phyloP scores from a whole-genome alignment of 2,888 invertebrate species.

The Barypeithes pellucidus region DNA sequence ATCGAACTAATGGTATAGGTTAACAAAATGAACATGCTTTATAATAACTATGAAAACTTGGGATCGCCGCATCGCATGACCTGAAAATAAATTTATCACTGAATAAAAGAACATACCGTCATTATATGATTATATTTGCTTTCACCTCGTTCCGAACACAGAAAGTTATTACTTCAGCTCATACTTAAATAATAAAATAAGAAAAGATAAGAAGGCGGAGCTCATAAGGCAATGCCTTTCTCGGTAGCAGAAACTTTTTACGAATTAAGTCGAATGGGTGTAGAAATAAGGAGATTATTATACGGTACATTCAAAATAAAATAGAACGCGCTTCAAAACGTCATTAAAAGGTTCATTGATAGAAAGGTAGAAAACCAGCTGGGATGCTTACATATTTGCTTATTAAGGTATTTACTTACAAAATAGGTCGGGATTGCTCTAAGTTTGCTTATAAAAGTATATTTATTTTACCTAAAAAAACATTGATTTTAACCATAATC shows the following conservation, averaged over 20 bases:
- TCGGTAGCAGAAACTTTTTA: constrained; percentile 10
- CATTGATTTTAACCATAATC: no score
- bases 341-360: constrained; percentile 1
- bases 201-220: constrained; percentile 1
- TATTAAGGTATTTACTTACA: not conserved
- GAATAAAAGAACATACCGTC: not conserved
- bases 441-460: not conserved
- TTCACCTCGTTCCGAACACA: not conserved
- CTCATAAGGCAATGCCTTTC: constrained; percentile 13
- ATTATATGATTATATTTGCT: not conserved
- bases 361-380: not conserved
- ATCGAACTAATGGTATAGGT: no score
- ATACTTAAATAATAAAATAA: constrained; percentile 7
- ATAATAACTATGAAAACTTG: not conserved
- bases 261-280: constrained; percentile 11
- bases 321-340: constrained; percentile 4
- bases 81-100: no score
- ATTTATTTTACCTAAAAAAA: no score
- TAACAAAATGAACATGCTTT: no score
- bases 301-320: constrained; percentile 5
- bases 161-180: not conserved
- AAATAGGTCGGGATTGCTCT: not conserved
- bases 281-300: constrained; percentile 11
- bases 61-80: not conserved
- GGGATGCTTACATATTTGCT: not conserved